Evolutionary conservation across 1,140 invertebrate species (phyloP).

Genomic region (Akabosia matsudoensis): DNA sequence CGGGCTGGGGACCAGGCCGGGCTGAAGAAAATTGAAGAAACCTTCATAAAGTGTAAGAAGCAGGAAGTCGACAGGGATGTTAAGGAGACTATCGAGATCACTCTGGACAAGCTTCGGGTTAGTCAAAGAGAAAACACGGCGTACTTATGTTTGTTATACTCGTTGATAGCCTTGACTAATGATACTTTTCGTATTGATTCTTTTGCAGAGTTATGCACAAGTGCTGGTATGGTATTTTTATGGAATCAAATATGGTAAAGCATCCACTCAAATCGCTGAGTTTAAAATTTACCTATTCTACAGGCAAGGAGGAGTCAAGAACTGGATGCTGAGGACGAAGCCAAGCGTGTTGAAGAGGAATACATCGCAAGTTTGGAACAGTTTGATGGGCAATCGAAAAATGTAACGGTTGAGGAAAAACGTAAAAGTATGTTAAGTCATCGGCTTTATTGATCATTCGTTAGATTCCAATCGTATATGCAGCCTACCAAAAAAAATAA

Average conservation of each 20-base stretch:
- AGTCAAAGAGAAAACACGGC: conserved; percentile 45
- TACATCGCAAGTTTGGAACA: conserved; percentile 40
- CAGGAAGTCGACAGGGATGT: conserved; percentile 65
- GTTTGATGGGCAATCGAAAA: not conserved
- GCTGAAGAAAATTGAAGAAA: conserved; percentile 58
- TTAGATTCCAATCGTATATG: too few relatives aligned
- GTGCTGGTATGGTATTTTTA: too few relatives aligned
- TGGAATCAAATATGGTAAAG: not conserved
- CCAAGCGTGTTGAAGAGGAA: conserved; percentile 39
- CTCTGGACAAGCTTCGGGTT: conserved; percentile 47
- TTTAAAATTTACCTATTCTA: not conserved
- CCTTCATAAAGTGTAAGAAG: conserved; percentile 57
- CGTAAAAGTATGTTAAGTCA: not conserved
- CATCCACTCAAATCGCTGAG: not conserved
- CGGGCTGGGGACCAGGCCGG: conserved; percentile 62
- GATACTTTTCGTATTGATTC: too few relatives aligned
- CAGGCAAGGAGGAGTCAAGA: conserved; percentile 24
- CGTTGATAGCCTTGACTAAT: not conserved
- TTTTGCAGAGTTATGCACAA: not conserved
- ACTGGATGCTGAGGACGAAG: conserved; percentile 37
- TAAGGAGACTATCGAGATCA: conserved; percentile 52
- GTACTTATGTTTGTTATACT: not conserved
- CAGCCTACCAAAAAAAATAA: too few relatives aligned
- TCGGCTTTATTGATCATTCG: too few relatives aligned
- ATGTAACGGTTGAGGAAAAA: conserved; percentile 9